Percentiles rank a stretch among this genome's conserved stretches.
These are phyloP conservation scores for Apis laboriosa DNA, from an alignment of 1,140 invertebrate species.

Conservation along the genomic window DNA sequence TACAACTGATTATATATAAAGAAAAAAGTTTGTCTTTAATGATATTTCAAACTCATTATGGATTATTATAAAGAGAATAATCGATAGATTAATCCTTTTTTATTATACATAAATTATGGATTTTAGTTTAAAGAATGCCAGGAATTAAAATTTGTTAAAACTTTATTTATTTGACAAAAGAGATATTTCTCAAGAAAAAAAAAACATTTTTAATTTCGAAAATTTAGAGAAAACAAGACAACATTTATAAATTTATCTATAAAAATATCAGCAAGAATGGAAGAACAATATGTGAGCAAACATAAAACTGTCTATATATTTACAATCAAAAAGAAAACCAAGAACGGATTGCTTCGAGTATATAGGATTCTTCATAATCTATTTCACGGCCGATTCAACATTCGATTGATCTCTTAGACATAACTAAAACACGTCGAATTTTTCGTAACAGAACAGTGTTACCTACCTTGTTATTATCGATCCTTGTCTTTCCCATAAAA, in stretches of 20 bases:
- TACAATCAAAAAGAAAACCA: not conserved
- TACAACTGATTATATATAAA: no score
- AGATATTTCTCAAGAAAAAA: no score
- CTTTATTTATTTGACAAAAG: no score
- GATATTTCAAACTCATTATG: no score
- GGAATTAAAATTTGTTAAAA: no score
- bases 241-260: not conserved
- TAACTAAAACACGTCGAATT: not conserved
- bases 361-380: not conserved
- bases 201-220: no score
- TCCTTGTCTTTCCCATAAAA: constrained; percentile 41
- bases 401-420: not conserved
- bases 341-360: no score
- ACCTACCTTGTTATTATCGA: constrained; percentile 67
- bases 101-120: no score
- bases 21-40: no score
- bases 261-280: not conserved
- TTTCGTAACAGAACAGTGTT: not conserved
- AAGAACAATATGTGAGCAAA: not conserved
- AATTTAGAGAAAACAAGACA: not conserved
- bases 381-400: not conserved
- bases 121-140: no score
- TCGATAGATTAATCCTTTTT: no score
- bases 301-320: not conserved
- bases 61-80: no score